These are phyloP conservation scores for Crematogaster levior DNA, from an alignment of 2,888 invertebrate species.

Conservation along the genomic window DNA sequence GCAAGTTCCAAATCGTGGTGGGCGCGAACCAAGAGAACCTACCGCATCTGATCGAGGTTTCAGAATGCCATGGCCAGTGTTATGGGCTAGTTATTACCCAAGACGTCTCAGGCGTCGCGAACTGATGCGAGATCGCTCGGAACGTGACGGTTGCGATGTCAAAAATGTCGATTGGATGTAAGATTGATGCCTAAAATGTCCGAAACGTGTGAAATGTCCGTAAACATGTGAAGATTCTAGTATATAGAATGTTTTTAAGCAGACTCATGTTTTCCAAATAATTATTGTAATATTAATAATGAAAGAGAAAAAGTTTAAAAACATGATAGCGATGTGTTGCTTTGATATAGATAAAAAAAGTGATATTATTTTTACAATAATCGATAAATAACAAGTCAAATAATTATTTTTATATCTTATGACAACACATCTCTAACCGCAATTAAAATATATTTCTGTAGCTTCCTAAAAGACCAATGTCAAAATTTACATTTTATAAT, in stretches of 20 bases:
- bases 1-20: slow-evolving; percentile 53
- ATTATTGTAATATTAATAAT: neutral
- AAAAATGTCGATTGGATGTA: slow-evolving; percentile 67
- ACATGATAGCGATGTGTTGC: neutral
- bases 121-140: slow-evolving; percentile 67
- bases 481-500: neutral
- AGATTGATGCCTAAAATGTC: slow-evolving; percentile 34
- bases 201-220: neutral
- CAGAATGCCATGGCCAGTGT: slow-evolving; percentile 71
- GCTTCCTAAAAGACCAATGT: neutral
- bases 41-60: slow-evolving; percentile 59
- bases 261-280: neutral
- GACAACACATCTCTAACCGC: neutral
- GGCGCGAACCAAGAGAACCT: slow-evolving; percentile 58
- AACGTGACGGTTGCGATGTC: slow-evolving; percentile 68
- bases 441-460: neutral
- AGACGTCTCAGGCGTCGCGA: slow-evolving; percentile 58
- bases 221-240: neutral
- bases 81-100: slow-evolving; percentile 72
- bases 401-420: too few species aligned
- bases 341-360: neutral
- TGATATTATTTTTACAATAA: neutral
- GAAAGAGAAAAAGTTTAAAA: neutral
- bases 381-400: too few species aligned
- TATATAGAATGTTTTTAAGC: neutral